Percentiles rank a stretch among this genome's conserved stretches.
Conservation (phyloP, 2,888 invertebrate species). For the Lydus trimaculatus region DNA sequence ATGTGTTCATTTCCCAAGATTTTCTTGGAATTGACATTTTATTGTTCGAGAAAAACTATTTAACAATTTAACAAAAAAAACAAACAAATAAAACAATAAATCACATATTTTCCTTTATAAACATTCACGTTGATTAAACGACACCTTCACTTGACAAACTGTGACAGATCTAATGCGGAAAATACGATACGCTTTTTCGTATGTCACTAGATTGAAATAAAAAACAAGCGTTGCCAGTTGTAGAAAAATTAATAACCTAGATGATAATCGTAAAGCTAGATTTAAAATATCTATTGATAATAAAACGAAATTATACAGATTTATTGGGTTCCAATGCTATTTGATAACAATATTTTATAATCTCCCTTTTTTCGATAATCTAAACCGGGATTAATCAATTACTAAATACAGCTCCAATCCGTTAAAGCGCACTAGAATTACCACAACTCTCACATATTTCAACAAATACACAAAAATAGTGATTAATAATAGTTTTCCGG, state of each 20-base stretch:
- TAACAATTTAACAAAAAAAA: background rate
- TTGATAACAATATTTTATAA: background rate
- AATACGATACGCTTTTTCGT: too few species aligned
- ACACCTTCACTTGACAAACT: background rate
- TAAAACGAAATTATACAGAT: background rate
- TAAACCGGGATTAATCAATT: too few species aligned
- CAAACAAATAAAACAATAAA: background rate
- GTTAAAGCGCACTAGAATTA: too few species aligned
- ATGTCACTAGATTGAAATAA: too few species aligned
- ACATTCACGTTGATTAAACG: background rate
- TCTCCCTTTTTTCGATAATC: too few species aligned
- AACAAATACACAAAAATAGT: too few species aligned
- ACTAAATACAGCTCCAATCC: too few species aligned
- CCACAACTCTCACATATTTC: too few species aligned
- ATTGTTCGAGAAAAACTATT: background rate
- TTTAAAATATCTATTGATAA: background rate
- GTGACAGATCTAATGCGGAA: background rate
- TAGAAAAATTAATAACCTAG: background rate
- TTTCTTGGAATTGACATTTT: slow-evolving; percentile 52
- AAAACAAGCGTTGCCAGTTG: background rate
- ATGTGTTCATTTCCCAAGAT: slow-evolving; percentile 50
- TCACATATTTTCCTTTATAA: background rate
- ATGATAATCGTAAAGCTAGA: background rate
- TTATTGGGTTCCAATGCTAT: background rate
- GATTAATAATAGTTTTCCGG: too few species aligned